Evolutionary conservation across 2,113 vertebrate genomes (phyloP).

Genomic region (Muscicapa adusta): DNA sequence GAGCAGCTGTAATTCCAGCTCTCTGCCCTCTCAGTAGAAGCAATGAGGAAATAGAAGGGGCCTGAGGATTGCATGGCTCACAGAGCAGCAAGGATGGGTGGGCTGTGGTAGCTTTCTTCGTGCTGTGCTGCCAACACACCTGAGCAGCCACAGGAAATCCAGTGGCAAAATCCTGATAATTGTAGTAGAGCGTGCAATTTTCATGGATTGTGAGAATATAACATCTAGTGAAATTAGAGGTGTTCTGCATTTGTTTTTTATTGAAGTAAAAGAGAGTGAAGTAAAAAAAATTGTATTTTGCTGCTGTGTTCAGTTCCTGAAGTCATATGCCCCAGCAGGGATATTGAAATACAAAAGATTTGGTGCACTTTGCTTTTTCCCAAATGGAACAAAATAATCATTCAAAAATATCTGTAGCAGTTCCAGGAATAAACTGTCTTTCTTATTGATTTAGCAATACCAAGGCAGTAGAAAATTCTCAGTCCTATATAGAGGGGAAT

Average conservation of each 20-base stretch:
- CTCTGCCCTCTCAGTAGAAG: background rate
- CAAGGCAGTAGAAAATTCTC: background rate
- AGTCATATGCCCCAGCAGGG: background rate
- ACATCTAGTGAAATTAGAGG: background rate
- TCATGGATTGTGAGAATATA: background rate
- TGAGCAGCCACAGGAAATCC: background rate
- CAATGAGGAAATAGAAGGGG: background rate
- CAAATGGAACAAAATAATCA: background rate
- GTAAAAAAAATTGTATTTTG: background rate
- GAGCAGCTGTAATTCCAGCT: background rate
- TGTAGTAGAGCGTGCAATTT: accelerated
- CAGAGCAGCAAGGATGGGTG: background rate
- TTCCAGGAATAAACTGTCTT: slow-evolving; percentile 19
- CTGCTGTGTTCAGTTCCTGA: background rate
- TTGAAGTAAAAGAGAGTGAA: background rate
- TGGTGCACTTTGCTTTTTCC: background rate
- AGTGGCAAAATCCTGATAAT: background rate
- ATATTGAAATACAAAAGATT: background rate
- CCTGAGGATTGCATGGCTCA: background rate
- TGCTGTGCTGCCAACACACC: background rate
- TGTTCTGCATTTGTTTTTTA: background rate
- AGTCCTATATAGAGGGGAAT: background rate
- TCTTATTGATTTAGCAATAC: slow-evolving; percentile 23
- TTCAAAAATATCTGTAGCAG: background rate
- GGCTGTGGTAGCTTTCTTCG: background rate